These are phyloP conservation scores for Drosophila nebulosa DNA, from an alignment of 1,140 invertebrate genomes.

Conservation along the genomic window DNA sequence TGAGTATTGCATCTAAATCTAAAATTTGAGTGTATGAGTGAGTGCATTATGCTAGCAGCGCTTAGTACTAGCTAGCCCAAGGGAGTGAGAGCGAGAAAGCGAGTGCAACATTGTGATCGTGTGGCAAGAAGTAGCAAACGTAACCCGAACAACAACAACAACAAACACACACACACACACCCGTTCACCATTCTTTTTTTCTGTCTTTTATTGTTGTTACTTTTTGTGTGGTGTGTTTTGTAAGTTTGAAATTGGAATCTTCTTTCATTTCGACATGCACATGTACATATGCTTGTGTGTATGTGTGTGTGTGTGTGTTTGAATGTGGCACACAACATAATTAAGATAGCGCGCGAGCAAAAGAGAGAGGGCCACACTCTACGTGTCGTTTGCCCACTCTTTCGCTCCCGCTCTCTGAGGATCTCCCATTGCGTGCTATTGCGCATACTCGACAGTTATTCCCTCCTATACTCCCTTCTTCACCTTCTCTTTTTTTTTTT, in stretches of 20 bases:
- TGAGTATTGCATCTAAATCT: constrained; percentile 32
- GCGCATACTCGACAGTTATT: constrained; percentile 33
- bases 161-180: neutral
- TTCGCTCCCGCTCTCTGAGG: constrained; percentile 13
- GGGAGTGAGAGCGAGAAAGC: constrained; percentile 48
- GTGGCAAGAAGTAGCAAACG: constrained; percentile 49
- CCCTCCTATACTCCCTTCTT: neutral
- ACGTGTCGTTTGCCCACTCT: constrained; percentile 17
- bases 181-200: neutral
- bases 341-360: constrained; percentile 6
- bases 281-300: neutral
- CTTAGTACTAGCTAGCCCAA: constrained; percentile 8
- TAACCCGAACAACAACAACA: neutral
- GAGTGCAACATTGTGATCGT: constrained; percentile 50
- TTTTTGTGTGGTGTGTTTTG: constrained; percentile 9
- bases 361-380: constrained; percentile 24
- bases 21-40: constrained; percentile 16
- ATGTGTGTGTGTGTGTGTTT: neutral
- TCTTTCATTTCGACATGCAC: constrained; percentile 19
- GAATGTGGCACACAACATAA: constrained; percentile 7
- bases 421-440: constrained; percentile 28
- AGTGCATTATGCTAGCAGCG: constrained; percentile 59
- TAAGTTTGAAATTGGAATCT: constrained; percentile 33
- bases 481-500: no score
- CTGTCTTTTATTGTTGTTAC: neutral